Base-by-base conservation (phyloP, 2,888 invertebrate genomes). In the Mermis nigrescens region DNA sequence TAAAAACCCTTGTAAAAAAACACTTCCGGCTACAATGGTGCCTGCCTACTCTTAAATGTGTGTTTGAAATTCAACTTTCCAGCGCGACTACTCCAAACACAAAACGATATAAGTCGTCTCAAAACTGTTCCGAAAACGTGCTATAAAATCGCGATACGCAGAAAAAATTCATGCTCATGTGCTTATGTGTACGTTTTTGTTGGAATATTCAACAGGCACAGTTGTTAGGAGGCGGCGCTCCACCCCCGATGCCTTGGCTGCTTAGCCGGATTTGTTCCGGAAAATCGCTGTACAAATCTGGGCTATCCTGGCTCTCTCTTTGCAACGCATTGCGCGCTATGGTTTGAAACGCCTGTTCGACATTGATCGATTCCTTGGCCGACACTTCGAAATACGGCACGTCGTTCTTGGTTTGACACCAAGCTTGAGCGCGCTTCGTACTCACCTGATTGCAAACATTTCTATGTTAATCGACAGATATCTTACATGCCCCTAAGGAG, bases 331-430 rank as follows among this genome's bases (percentile, higher is more conserved):
- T 92, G 73, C 91, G 85, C 60, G 95, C 98, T 74, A 99, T 95
- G 63, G 92, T 92, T 65, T 74, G 73, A 67, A 76, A 76, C 60
- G 75, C 75, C 64, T 92, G 84, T 76, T 99, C 98, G 60, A 99
- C 95, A 74, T 98, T 98, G 67, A 92, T 83, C 62, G 91, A 94
- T 75, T 98, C 98, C 79, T 98, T 98, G 68, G 98, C 98, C 74
- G 91, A 92, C 57, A 98, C 98, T 79, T 99, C 98, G 75, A 91
- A 99, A 75, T 94, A 98, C 53, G 98, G 95, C 73, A 98, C 92
- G 76, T 89, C 88, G 75, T 94, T 94, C 80, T 98, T 99, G 69
- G 84, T 84, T 75, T 91, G 90, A 78, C 98, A 98, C 98, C 98
- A 99, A 71, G 92, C 89, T 74, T 95, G 92, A 57, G 95, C 74